Base-by-base conservation (phyloP, 2,888 invertebrate species). In the Laothoe populi region DNA sequence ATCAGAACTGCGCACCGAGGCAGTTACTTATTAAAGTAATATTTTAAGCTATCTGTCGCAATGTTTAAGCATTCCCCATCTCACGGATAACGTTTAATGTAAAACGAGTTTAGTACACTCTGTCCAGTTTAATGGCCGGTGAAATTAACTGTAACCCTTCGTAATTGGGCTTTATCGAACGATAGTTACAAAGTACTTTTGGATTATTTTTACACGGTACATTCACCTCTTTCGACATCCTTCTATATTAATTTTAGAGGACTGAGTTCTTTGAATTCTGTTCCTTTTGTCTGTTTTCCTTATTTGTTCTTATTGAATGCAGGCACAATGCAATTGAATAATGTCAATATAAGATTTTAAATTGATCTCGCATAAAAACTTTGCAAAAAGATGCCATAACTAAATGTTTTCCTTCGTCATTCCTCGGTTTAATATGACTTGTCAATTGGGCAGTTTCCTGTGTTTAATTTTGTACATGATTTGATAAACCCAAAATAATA, bases 101-200 rank as follows among this genome's bases (percentile, higher is more conserved):
- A 4, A 53, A 53, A 53, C 53, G 35, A 53, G 53, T 53, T 53
- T 53, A 16, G 31, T 21, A 21, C 45, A 48, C 48, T 48, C 35
- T 16, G 35, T 4, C 0, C 19, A 31, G 42, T 53, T 49, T 61
- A 61, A 60, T 53, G 26, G 42, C 42, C 53, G 19, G 42, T 61
- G 40, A 60, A 49, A 61, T 61, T 61, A n/a, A 38, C 53, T 40
- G 26, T 53, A 53, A 60, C 60, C 60, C 60, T 61, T 53, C 53
- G 26, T 61, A 61, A 61, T 61, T 61, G 60, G 49, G 42, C 26
- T 31, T 53, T 53, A 53, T 31, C 49, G 31, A 19, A 35, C 53
- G 35, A 35, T 48, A n/a, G 48, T 53, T 35, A 19, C 35, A 53
- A 53, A 53, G 26, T 26, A 26, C 35, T 53, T 53, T 53, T 35